Percentiles rank a stretch among this genome's conserved stretches.
Conservation (phyloP, 2,888 invertebrate species). For the Synergus gifuensis region DNA sequence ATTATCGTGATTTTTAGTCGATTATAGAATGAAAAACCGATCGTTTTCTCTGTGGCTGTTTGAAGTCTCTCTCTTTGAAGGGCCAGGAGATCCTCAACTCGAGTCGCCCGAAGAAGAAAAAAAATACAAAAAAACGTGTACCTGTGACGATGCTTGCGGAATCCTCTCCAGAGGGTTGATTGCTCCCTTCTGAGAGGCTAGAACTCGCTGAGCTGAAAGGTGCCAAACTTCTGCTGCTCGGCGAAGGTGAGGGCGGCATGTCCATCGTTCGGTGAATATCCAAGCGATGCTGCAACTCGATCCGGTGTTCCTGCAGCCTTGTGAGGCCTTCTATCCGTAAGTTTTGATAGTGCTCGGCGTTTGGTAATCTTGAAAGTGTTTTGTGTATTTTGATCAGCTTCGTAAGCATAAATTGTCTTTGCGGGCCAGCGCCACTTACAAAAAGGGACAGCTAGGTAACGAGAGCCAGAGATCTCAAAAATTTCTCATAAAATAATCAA, state of each 20-base stretch:
- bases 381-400: slow-evolving; percentile 50
- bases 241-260: slow-evolving; percentile 89
- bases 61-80: slow-evolving; percentile 8
- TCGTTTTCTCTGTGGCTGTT: neutral
- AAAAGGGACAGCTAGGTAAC: neutral
- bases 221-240: slow-evolving; percentile 87
- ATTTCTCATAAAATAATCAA: neutral
- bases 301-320: slow-evolving; percentile 76
- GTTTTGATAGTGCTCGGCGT: slow-evolving; percentile 75
- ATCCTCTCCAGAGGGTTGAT: slow-evolving; percentile 78
- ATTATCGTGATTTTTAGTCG: neutral
- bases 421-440: slow-evolving; percentile 50
- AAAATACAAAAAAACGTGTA: slow-evolving; percentile 74
- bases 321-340: slow-evolving; percentile 76
- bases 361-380: slow-evolving; percentile 74
- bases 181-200: slow-evolving; percentile 87
- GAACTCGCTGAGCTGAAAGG: slow-evolving; percentile 95
- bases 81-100: neutral
- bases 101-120: neutral
- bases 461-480: neutral
- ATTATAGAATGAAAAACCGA: neutral
- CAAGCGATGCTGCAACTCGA: slow-evolving; percentile 76
- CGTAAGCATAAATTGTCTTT: slow-evolving; percentile 75
- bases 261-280: slow-evolving; percentile 78
- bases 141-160: slow-evolving; percentile 93